Percentiles rank a stretch among this genome's conserved stretches.
Evolutionary conservation across 2,888 invertebrate genomes (phyloP).

Genomic region (Dichetophora obliterata): DNA sequence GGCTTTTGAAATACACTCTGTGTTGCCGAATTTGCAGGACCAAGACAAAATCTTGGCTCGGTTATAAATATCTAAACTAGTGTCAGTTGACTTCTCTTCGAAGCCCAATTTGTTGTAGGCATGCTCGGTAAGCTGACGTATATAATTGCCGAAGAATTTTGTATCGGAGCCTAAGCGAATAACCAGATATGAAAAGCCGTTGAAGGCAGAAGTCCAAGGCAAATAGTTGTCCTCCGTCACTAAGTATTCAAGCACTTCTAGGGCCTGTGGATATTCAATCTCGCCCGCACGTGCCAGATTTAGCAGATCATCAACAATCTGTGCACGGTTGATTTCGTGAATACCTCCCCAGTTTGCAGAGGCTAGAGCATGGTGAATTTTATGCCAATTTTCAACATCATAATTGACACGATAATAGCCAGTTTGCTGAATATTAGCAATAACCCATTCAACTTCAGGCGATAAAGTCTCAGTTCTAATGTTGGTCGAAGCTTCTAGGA

Average conservation of each 20-base stretch:
- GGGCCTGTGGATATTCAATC: slow-evolving; percentile 74
- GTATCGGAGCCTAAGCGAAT: slow-evolving; percentile 60
- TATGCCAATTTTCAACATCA: slow-evolving; percentile 75
- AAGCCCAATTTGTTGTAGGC: slow-evolving; percentile 73
- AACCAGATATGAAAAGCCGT: slow-evolving; percentile 67
- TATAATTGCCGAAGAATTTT: slow-evolving; percentile 63
- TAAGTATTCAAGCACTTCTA: slow-evolving; percentile 79
- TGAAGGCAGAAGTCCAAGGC: slow-evolving; percentile 83
- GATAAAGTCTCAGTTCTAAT: not conserved
- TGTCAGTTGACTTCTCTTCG: slow-evolving; percentile 66
- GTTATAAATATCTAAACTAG: slow-evolving; percentile 74
- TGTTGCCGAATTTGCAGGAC: slow-evolving; percentile 76
- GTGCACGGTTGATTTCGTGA: slow-evolving; percentile 79
- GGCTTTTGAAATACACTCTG: slow-evolving; percentile 73
- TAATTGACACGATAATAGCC: slow-evolving; percentile 79
- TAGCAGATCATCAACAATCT: slow-evolving; percentile 84
- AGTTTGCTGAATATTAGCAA: slow-evolving; percentile 65
- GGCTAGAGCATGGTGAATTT: slow-evolving; percentile 53
- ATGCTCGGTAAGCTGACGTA: slow-evolving; percentile 70
- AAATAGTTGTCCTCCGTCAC: slow-evolving; percentile 77
- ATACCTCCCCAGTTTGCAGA: slow-evolving; percentile 67
- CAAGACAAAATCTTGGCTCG: slow-evolving; percentile 74
- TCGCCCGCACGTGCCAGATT: slow-evolving; percentile 79
- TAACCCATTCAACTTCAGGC: slow-evolving; percentile 55
- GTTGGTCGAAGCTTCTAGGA: slow-evolving; percentile 43